Conservation (phyloP, 2,888 invertebrate species). For the Agriopis marginaria region DNA sequence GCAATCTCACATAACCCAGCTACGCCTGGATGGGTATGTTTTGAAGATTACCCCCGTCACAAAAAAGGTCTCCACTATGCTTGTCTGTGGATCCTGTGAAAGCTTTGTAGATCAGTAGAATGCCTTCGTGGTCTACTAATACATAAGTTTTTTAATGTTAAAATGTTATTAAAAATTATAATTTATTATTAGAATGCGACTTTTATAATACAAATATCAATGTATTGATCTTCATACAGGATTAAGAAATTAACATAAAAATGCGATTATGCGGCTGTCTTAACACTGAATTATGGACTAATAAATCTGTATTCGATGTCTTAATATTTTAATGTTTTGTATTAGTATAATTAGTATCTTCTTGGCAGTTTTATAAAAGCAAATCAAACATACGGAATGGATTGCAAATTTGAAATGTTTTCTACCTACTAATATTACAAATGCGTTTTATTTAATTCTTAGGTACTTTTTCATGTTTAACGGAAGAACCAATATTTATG, state of each 20-base stretch:
- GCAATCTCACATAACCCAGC: too few species aligned
- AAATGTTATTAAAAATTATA: neutral
- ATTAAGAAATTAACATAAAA: slow-evolving; percentile 61
- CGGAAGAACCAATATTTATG: too few species aligned
- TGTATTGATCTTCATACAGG: slow-evolving; percentile 47
- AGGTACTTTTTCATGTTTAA: too few species aligned
- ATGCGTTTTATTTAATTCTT: too few species aligned
- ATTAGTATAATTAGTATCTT: slow-evolving; percentile 32
- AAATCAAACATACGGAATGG: slow-evolving; percentile 2
- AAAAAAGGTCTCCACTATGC: too few species aligned
- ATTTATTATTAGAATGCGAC: slow-evolving; percentile 26
- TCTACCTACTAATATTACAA: neutral
- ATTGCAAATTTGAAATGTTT: slow-evolving; percentile 3
- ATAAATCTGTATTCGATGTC: slow-evolving; percentile 66
- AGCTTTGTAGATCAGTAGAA: too few species aligned
- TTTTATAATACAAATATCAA: slow-evolving; percentile 33
- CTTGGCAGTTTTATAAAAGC: slow-evolving; percentile 27
- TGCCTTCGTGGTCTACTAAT: too few species aligned
- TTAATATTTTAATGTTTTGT: slow-evolving; percentile 50
- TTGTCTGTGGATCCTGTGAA: too few species aligned
- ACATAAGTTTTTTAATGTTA: too few species aligned
- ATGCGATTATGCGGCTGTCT: slow-evolving; percentile 57
- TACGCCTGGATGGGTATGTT: too few species aligned
- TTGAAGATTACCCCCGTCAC: too few species aligned
- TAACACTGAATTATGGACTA: slow-evolving; percentile 58